Conservation (phyloP, 2,888 invertebrate genomes). For the Trissoscelio sp. region DNA sequence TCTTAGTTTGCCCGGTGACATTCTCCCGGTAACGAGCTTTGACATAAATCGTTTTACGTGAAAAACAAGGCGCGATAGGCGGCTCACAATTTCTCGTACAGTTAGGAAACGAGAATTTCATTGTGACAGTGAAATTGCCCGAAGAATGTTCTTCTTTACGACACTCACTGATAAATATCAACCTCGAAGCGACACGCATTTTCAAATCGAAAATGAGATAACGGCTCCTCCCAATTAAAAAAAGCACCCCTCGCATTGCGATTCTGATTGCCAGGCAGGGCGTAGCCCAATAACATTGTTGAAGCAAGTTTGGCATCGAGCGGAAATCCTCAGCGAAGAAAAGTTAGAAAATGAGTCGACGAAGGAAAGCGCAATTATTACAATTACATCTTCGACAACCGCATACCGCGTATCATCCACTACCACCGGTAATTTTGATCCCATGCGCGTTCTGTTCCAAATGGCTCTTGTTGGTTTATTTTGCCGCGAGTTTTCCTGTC, state of each 20-base stretch:
- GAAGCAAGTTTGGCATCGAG: neutral
- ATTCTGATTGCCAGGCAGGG: neutral
- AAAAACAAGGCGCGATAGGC: conserved; percentile 22
- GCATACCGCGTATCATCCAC: conserved; percentile 4
- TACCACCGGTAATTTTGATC: conserved; percentile 23
- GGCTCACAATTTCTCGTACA: conserved; percentile 23
- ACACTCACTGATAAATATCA: conserved; percentile 1
- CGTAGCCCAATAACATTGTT: conserved; percentile 1
- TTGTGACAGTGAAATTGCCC: conserved; percentile 30
- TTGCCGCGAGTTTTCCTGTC: conserved; percentile 34
- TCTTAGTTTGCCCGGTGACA: conserved; percentile 12
- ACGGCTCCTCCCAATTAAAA: neutral
- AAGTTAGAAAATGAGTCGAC: conserved; percentile 14
- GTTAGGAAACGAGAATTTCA: conserved; percentile 18
- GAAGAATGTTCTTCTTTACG: neutral
- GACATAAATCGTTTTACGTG: conserved; percentile 33
- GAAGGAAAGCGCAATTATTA: conserved; percentile 58
- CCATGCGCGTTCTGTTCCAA: conserved; percentile 18
- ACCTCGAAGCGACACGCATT: neutral
- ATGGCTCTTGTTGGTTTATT: conserved; percentile 28
- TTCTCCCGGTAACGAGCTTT: conserved; percentile 31
- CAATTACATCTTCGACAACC: conserved; percentile 47
- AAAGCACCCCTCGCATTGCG: neutral
- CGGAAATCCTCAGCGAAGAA: conserved; percentile 7
- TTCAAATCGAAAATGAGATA: neutral